phyloP scores from a whole-genome alignment of 2,888 invertebrate species.

The Tachina grossa region DNA sequence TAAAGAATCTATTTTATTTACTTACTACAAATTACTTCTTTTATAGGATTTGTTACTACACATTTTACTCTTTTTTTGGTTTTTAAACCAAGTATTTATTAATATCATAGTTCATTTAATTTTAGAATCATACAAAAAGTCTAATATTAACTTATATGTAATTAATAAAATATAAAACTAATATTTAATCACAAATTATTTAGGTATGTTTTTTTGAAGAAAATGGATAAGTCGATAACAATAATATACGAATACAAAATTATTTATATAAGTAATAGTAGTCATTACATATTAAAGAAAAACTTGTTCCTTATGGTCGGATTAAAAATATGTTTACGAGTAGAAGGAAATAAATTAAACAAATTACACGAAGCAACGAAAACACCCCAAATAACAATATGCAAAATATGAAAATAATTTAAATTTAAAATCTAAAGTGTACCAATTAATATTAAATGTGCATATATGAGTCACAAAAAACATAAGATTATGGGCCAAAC shows the following conservation, averaged over 20 bases:
- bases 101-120: slow-evolving; percentile 25
- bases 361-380: slow-evolving; percentile 53
- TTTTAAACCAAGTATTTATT: slow-evolving; percentile 71
- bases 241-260: neutral
- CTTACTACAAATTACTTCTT: slow-evolving; percentile 15
- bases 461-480: neutral
- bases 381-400: slow-evolving; percentile 34
- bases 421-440: neutral
- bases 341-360: neutral
- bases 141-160: slow-evolving; percentile 56
- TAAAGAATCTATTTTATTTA: slow-evolving; percentile 47
- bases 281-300: slow-evolving; percentile 11
- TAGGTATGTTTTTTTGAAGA: slow-evolving; percentile 30
- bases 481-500: too few species aligned
- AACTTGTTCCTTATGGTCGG: slow-evolving; percentile 21
- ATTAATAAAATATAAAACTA: slow-evolving; percentile 36
- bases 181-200: slow-evolving; percentile 53
- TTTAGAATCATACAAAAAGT: slow-evolving; percentile 58
- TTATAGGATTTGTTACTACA: slow-evolving; percentile 39
- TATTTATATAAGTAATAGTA: neutral
- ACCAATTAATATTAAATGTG: neutral
- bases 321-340: neutral
- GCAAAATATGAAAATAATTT: neutral
- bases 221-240: slow-evolving; percentile 1
- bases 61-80: slow-evolving; percentile 53